These are phyloP conservation scores for Pseudoips prasinana DNA, from an alignment of 2,888 invertebrate species.

Conservation along the genomic window DNA sequence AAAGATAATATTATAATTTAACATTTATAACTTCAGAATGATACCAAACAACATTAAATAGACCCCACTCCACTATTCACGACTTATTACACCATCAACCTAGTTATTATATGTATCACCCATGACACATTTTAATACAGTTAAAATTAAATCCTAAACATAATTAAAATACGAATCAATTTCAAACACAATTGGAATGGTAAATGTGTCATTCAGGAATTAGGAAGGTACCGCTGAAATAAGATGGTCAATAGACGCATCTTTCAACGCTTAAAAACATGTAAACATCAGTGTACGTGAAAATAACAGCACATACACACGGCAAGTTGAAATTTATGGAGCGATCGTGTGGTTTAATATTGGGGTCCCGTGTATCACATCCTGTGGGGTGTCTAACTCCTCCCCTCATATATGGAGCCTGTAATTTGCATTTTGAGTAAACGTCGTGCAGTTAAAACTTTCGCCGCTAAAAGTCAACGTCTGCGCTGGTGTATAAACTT, in stretches of 20 bases:
- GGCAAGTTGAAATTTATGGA: constrained; percentile 67
- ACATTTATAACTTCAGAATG: too few species aligned
- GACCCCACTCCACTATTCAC: too few species aligned
- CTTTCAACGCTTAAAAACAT: constrained; percentile 48
- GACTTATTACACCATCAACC: too few species aligned
- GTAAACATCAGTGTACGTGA: constrained; percentile 57
- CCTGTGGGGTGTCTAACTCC: constrained; percentile 57
- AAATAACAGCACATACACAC: constrained; percentile 61
- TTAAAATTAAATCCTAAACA: too few species aligned
- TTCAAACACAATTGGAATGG: too few species aligned
- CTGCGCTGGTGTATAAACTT: constrained; percentile 57
- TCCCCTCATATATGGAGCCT: constrained; percentile 59
- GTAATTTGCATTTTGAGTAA: constrained; percentile 78
- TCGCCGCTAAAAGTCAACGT: constrained; percentile 61
- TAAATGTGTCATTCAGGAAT: too few species aligned
- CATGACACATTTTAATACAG: too few species aligned
- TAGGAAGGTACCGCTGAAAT: too few species aligned
- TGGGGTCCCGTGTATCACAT: constrained; percentile 72
- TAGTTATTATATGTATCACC: too few species aligned
- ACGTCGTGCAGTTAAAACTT: constrained; percentile 73
- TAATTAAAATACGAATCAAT: too few species aligned
- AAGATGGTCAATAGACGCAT: not conserved
- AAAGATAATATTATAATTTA: too few species aligned
- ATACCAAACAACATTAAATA: too few species aligned
- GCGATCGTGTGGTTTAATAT: constrained; percentile 75